Evolutionary conservation across 2,797 vertebrate species (phyloP).

Genomic region (Falco peregrinus): DNA sequence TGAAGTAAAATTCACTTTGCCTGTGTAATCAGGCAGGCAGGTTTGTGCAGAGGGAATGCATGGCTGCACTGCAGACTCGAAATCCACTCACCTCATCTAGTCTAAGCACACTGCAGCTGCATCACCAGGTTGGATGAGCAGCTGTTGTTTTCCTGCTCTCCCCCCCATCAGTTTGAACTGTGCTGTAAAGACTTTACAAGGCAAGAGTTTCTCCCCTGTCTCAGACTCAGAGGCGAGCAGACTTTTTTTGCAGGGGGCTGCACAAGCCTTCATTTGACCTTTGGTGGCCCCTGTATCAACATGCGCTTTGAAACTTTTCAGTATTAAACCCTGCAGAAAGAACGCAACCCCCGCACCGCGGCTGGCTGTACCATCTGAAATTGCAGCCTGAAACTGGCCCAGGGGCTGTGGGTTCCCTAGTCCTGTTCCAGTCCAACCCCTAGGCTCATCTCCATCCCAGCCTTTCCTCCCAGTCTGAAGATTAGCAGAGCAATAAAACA

Average conservation of each 20-base stretch:
- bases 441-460: not conserved
- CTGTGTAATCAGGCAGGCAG: not conserved
- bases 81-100: not conserved
- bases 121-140: not conserved
- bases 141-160: not conserved
- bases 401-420: not conserved
- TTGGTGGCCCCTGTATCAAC: not conserved
- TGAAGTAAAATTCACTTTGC: not conserved
- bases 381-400: not conserved
- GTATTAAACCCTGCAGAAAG: not conserved
- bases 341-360: not conserved
- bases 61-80: not conserved
- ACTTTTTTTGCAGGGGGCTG: not conserved
- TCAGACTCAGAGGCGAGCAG: not conserved
- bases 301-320: accelerated
- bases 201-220: not conserved
- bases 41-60: not conserved
- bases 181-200: not conserved
- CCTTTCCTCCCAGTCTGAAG: not conserved
- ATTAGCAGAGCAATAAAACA: not conserved
- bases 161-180: not conserved
- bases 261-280: not conserved
- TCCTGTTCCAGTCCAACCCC: not conserved
- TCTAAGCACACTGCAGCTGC: not conserved
- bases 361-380: not conserved